These are phyloP conservation scores for Homalodisca vitripennis DNA, from an alignment of 1,140 invertebrate species.

Conservation along the genomic window DNA sequence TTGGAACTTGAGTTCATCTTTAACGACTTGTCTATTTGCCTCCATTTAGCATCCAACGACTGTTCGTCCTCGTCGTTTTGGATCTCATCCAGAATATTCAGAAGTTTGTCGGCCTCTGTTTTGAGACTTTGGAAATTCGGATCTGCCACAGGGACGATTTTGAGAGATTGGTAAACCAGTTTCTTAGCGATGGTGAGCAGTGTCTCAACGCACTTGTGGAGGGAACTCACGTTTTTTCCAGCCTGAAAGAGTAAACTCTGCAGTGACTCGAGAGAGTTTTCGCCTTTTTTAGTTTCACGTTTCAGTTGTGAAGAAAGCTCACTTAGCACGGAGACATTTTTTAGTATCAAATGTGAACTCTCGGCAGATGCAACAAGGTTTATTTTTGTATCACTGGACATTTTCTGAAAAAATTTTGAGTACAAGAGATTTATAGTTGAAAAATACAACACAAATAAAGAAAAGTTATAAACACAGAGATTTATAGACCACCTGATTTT, in stretches of 20 bases:
- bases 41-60: no score
- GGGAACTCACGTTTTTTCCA: not conserved
- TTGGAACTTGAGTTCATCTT: not conserved
- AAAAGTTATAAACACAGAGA: no score
- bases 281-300: not conserved
- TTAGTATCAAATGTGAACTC: not conserved
- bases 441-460: no score
- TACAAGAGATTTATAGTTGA: no score
- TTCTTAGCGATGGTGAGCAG: not conserved
- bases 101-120: not conserved
- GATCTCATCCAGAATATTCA: not conserved
- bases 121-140: conserved; percentile 4
- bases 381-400: not conserved
- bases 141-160: not conserved
- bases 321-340: conserved; percentile 9
- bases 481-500: no score
- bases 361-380: not conserved
- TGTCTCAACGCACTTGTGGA: not conserved
- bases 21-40: not conserved
- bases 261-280: not conserved
- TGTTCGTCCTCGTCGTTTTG: conserved; percentile 3
- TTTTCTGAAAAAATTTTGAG: no score
- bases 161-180: not conserved
- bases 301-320: conserved; percentile 6
- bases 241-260: not conserved